Base-by-base conservation (phyloP, 2,797 vertebrate species). In the Phoeniculus purpureus region DNA sequence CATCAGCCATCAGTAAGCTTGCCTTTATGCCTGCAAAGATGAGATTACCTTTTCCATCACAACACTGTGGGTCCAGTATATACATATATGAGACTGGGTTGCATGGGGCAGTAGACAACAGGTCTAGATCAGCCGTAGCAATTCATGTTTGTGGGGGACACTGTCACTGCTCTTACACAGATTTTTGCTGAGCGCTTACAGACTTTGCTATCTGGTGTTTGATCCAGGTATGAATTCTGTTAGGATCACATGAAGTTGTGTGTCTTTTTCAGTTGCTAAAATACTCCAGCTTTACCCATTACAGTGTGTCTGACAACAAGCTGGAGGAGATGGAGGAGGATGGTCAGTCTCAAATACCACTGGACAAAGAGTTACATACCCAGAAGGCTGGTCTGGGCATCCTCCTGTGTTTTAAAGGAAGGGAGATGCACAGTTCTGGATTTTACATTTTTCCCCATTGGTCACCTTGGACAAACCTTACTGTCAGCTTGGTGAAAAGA, bases 221-320 rank as follows among this genome's bases (percentile, higher is more conserved):
- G 43, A 67, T 43, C 12, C 25, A 37, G 31, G 19, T 87, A 29
- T 12, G 29, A 71, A n/a, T 50, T 74, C 81, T 45, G 31, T 34
- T 51, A 32, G 23, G 37, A 83, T 58, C 61, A 67, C 31, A 52
- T 26, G 20, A 66, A 56, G 34, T 16, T 47, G 8, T 7, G 2
- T 12, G 6, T 21, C 25, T 45, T 81, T 60, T 82, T 7, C 40
- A 60, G 21, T 20, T 74, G 52, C 31, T 67, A 65, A 74, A 75
- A 80, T 56, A 14, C 9, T 17, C 5, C 65, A 73, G 6, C 11
- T 76, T 12, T 37, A 13, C 17, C 19, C 54, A 16, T 37, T 22
- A 12, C 9, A 34, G 15, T 1, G 1, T 10, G 20, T 45, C 71
- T 56, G 21, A 45, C 0, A 2, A 51, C 0, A 1, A 37, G 8